A percentile compares a stretch with the other conserved stretches of the same genome.
Evolutionary conservation across 1,140 invertebrate genomes (phyloP).

Genomic region (Paraescarpia echinospica): DNA sequence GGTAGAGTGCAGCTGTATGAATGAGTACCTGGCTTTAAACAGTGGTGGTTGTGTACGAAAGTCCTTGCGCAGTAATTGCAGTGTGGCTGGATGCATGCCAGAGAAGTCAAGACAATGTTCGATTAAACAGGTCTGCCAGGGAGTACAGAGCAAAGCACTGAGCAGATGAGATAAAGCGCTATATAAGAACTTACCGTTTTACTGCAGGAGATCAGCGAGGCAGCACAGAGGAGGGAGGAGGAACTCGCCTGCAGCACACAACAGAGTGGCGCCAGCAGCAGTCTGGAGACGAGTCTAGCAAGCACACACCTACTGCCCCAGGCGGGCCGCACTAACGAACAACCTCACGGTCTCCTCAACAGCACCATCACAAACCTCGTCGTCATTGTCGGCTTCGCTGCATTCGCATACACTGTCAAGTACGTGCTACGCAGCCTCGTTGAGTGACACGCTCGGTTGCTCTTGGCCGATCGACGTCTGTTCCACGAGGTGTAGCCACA

Average conservation of each 20-base stretch:
- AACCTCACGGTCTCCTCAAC: conserved; percentile 8
- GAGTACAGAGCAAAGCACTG: too few species aligned
- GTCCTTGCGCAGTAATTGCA: too few species aligned
- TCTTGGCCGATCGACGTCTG: background rate
- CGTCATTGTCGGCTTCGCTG: conserved; percentile 80
- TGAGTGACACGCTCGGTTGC: background rate
- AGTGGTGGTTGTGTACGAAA: too few species aligned
- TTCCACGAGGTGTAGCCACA: background rate
- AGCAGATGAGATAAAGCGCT: too few species aligned
- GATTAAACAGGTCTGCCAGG: too few species aligned
- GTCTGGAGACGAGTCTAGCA: background rate
- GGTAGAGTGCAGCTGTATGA: too few species aligned
- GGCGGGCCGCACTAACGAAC: background rate
- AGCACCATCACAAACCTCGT: conserved; percentile 74
- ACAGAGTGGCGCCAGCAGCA: background rate
- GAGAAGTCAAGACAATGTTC: too few species aligned
- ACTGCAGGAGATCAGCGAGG: background rate
- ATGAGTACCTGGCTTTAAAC: too few species aligned
- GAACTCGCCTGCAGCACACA: background rate
- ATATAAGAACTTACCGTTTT: background rate
- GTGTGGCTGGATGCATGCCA: too few species aligned
- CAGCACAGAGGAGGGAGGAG: background rate
- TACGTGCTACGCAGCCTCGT: conserved; percentile 67
- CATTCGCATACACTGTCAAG: conserved; percentile 83
- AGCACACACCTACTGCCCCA: background rate